A percentile compares a stretch with the other conserved stretches of the same genome.
Conservation (phyloP, 2,113 vertebrate genomes). For the Pleuronectes platessa region DNA sequence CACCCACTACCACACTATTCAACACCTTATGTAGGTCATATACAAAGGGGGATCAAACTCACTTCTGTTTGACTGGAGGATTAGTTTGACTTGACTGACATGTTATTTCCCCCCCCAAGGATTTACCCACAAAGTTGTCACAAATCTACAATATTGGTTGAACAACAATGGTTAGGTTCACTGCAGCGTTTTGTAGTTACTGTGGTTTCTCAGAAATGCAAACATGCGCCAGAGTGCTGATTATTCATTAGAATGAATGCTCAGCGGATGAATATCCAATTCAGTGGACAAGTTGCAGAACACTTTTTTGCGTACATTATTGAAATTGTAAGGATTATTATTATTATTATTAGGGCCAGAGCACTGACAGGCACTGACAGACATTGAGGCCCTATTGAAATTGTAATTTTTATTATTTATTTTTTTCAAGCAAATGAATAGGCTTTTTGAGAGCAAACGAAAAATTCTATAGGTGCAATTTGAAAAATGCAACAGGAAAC, state of each 20-base stretch:
- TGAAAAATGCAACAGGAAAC: too few relatives aligned
- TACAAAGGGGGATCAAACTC: not conserved
- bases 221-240: not conserved
- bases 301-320: too few relatives aligned
- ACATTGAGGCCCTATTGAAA: too few relatives aligned
- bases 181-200: not conserved
- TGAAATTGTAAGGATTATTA: too few relatives aligned
- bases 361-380: too few relatives aligned
- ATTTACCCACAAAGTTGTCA: not conserved
- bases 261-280: not conserved
- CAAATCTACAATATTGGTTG: not conserved
- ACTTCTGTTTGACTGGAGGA: not conserved
- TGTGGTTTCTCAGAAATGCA: not conserved
- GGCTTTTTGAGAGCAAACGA: too few relatives aligned
- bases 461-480: too few relatives aligned
- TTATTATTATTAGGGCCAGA: too few relatives aligned
- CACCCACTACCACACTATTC: slow-evolving; percentile 14
- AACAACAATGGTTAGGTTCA: not conserved
- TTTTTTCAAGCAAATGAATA: too few relatives aligned
- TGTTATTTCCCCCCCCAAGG: not conserved
- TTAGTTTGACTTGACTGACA: not conserved
- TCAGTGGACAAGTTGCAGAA: too few relatives aligned
- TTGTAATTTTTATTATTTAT: too few relatives aligned
- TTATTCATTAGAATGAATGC: not conserved
- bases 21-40: slow-evolving; percentile 25